A percentile compares a stretch with the other conserved stretches of the same genome.
Conservation (phyloP, 2,797 vertebrate species). For the Pachyuromys duprasi region DNA sequence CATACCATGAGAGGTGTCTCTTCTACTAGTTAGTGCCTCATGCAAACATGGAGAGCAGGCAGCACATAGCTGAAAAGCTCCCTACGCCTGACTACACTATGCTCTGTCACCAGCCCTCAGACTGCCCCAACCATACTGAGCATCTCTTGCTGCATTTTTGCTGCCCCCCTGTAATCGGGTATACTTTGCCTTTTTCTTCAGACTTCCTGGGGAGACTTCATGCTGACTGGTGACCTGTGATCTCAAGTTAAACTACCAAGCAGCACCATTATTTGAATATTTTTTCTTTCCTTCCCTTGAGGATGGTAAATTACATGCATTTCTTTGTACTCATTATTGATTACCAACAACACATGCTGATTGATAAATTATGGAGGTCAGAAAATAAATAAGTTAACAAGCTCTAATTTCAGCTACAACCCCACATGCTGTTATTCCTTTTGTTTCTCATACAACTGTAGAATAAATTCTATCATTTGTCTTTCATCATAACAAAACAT, state of each 20-base stretch:
- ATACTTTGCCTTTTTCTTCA: not conserved
- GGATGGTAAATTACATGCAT: not conserved
- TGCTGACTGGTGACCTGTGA: not conserved
- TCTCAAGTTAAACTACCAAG: not conserved
- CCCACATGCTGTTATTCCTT: not conserved
- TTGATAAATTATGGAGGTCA: not conserved
- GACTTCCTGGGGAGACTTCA: not conserved
- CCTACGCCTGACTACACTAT: not conserved
- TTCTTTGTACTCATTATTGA: not conserved
- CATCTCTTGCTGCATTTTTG: not conserved
- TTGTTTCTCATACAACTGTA: not conserved
- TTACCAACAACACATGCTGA: not conserved
- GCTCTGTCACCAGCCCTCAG: no score
- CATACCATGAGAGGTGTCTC: not conserved
- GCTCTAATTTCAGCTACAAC: not conserved
- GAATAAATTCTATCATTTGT: not conserved
- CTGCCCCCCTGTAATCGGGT: not conserved
- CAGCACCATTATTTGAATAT: not conserved
- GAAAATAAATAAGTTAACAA: not conserved
- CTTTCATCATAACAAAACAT: not conserved
- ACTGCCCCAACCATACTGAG: not conserved
- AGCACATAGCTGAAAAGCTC: not conserved
- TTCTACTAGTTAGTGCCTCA: not conserved
- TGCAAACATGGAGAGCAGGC: not conserved
- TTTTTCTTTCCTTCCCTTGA: not conserved